Percentiles rank a stretch among this genome's conserved stretches.
These are phyloP conservation scores for Morpho achilles DNA, from an alignment of 2,888 invertebrate genomes.

Conservation along the genomic window DNA sequence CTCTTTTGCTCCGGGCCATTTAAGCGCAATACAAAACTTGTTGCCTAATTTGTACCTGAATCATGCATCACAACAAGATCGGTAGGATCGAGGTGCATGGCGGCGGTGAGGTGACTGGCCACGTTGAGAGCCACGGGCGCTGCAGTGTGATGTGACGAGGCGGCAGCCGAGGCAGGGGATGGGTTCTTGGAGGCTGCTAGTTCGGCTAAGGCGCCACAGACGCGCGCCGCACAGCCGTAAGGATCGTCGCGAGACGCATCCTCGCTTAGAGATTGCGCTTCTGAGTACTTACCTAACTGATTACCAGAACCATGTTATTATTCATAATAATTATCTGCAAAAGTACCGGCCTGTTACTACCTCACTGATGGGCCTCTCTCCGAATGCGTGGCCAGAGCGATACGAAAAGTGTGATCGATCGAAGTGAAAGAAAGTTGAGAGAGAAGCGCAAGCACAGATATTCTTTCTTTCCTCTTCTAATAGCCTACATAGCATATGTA, in stretches of 20 bases:
- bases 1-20: no score
- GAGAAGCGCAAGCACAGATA: no score
- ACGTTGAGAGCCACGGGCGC: constrained; percentile 27
- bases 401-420: no score
- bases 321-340: no score
- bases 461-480: no score
- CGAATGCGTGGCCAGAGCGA: no score
- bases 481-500: no score
- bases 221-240: constrained; percentile 65
- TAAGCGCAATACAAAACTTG: no score
- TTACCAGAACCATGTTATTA: no score
- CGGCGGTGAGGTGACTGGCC: constrained; percentile 51
- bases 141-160: constrained; percentile 10
- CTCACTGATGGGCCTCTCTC: no score
- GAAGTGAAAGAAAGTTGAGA: no score
- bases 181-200: constrained; percentile 33
- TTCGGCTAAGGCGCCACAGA: constrained; percentile 44
- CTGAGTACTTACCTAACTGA: constrained; percentile 62
- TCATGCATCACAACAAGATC: constrained; percentile 62
- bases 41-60: constrained; percentile 38
- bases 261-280: constrained; percentile 56
- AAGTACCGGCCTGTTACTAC: no score
- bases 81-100: constrained; percentile 65
- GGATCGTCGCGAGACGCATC: constrained; percentile 65
- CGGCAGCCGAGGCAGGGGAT: constrained; percentile 19